Conservation (phyloP, 2,113 vertebrate genomes). For the Rafetus swinhoei region DNA sequence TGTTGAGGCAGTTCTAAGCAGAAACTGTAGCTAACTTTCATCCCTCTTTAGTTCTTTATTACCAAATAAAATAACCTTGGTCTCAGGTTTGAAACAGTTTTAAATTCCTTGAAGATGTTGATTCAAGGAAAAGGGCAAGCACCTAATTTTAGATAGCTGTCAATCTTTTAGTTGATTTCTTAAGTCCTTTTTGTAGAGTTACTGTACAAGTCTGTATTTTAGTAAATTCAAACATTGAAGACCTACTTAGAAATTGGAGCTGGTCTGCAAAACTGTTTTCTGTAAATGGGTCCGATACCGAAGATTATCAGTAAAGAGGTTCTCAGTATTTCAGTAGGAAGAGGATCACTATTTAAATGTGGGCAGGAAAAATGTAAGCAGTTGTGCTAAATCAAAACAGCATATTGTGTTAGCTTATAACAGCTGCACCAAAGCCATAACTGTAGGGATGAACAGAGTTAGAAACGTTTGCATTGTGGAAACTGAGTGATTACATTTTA, state of each 20-base stretch:
- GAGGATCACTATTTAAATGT: neutral
- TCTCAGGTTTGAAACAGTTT: constrained; percentile 75
- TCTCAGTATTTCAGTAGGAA: constrained; percentile 1
- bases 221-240: constrained; percentile 29
- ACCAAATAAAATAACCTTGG: constrained; percentile 53
- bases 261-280: constrained; percentile 32
- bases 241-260: constrained; percentile 29
- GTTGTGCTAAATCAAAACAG: neutral
- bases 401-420: neutral
- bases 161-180: constrained; percentile 48
- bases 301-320: neutral
- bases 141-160: constrained; percentile 61
- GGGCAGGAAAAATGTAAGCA: neutral
- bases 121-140: constrained; percentile 72
- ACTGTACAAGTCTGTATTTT: constrained; percentile 42
- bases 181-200: constrained; percentile 54
- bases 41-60: constrained; percentile 60
- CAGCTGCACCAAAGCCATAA: constrained; percentile 16
- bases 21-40: constrained; percentile 64
- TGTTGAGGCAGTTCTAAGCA: constrained; percentile 66
- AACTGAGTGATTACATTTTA: neutral
- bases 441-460: neutral
- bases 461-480: constrained; percentile 13
- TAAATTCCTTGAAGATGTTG: constrained; percentile 68
- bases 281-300: neutral